These are phyloP conservation scores for Tokudaia tokunoshimensis DNA, from an alignment of 2,797 vertebrate species.

Conservation along the genomic window DNA sequence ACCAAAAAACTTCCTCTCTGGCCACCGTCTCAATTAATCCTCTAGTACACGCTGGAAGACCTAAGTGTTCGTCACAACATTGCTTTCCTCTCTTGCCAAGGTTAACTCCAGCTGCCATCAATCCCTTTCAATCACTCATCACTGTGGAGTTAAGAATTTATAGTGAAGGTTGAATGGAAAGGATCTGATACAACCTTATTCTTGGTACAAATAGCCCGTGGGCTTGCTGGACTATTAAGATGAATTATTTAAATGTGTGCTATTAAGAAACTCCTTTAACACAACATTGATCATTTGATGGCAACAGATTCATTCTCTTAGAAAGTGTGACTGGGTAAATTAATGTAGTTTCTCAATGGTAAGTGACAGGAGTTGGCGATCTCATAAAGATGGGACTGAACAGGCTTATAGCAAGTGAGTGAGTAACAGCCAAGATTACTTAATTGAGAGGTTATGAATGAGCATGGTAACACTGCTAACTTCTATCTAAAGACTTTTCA, in stretches of 20 bases:
- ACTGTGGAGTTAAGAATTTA: conserved; percentile 70
- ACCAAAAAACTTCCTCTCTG: conserved; percentile 25
- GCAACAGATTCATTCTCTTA: conserved; percentile 73
- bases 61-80: background rate
- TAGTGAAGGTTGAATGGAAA: conserved; percentile 63
- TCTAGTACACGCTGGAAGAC: conserved; percentile 13
- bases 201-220: conserved; percentile 60
- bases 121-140: conserved; percentile 42
- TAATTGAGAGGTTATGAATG: conserved; percentile 68
- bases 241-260: conserved; percentile 66
- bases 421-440: conserved; percentile 52
- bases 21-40: conserved; percentile 24
- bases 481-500: conserved; percentile 59
- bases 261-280: conserved; percentile 72
- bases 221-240: conserved; percentile 61
- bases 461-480: conserved; percentile 1
- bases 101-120: conserved; percentile 60
- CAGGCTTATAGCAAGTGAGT: conserved; percentile 8
- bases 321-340: conserved; percentile 74
- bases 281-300: conserved; percentile 75
- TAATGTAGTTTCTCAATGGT: conserved; percentile 63
- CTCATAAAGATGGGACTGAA: conserved; percentile 60
- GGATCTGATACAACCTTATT: conserved; percentile 59
- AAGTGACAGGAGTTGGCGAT: conserved; percentile 68
- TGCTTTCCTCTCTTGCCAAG: conserved; percentile 62